Evolutionary conservation across 2,888 invertebrate genomes (phyloP).

Genomic region (Conomelus anceps): DNA sequence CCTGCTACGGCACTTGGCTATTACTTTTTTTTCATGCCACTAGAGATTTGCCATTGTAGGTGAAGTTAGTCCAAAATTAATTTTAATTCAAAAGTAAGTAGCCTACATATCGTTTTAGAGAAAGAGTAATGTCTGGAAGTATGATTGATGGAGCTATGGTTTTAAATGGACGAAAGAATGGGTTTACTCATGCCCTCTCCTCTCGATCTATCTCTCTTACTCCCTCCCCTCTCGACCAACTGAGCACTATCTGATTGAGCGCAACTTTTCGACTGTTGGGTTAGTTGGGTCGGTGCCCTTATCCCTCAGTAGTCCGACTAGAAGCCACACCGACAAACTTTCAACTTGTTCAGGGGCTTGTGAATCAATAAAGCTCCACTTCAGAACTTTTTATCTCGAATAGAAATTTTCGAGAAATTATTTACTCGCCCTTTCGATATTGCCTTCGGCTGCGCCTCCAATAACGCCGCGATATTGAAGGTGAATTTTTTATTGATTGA

Average conservation of each 20-base stretch:
- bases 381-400: neutral
- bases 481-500: neutral
- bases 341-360: neutral
- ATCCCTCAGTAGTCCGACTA: neutral
- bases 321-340: neutral
- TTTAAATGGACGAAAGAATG: neutral
- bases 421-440: neutral
- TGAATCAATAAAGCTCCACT: neutral
- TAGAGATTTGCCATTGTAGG: no score
- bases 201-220: neutral
- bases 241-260: neutral
- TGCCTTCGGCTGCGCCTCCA: neutral
- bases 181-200: neutral
- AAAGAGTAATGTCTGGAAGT: neutral
- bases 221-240: neutral
- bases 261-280: neutral
- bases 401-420: neutral
- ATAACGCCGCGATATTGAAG: neutral
- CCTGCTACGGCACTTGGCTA: no score
- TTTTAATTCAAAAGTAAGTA: no score
- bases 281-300: neutral
- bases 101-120: no score
- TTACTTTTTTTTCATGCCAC: no score
- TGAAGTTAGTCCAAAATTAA: no score
- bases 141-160: neutral